These are phyloP conservation scores for Crenichthys baileyi DNA, from an alignment of 2,797 vertebrate genomes.

Conservation along the genomic window DNA sequence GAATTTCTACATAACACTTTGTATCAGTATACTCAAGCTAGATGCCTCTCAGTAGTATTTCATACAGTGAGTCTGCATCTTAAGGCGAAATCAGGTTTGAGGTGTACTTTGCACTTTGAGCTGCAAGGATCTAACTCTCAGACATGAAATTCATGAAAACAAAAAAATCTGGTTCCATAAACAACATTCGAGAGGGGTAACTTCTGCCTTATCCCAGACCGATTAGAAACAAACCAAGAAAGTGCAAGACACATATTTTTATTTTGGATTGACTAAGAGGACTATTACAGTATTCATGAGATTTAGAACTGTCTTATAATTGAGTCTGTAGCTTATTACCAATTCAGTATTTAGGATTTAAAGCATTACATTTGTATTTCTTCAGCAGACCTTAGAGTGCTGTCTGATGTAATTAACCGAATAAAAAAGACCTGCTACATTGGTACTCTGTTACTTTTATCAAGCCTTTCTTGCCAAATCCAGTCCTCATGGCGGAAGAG, in stretches of 20 bases:
- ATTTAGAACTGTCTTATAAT: neutral
- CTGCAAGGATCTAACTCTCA: neutral
- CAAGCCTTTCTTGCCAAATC: neutral
- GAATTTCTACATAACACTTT: neutral
- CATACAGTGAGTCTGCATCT: neutral
- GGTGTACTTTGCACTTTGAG: neutral
- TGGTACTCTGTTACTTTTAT: neutral
- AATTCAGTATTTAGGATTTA: neutral
- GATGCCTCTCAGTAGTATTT: neutral
- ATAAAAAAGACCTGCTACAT: neutral
- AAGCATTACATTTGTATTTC: neutral
- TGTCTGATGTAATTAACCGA: neutral
- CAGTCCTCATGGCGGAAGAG: neutral
- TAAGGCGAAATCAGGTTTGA: no score
- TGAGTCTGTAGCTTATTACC: neutral
- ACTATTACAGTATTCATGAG: neutral
- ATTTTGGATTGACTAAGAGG: neutral
- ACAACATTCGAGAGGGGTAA: neutral
- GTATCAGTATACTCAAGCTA: neutral
- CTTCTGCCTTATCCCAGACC: neutral
- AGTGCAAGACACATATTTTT: neutral
- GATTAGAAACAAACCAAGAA: neutral
- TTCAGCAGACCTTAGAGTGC: neutral
- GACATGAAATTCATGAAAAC: neutral
- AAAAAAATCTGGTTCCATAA: neutral